Percentiles rank a stretch among this genome's conserved stretches.
phyloP scores from a whole-genome alignment of 2,113 vertebrate genomes.

The Thomomys bottae region DNA sequence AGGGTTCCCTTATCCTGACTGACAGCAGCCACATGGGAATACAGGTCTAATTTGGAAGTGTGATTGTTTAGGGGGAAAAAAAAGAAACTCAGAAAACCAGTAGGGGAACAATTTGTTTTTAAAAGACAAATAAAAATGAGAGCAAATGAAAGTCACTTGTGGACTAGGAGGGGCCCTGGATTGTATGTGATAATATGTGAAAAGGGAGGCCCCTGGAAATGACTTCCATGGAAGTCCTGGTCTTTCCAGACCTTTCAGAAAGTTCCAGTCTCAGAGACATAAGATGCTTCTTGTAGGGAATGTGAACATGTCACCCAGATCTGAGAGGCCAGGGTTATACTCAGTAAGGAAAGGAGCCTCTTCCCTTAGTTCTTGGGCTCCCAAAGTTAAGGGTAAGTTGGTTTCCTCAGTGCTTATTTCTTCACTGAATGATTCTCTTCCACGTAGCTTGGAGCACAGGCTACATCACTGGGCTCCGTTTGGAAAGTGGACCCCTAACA shows the following conservation, averaged over 20 bases:
- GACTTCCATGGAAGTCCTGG: rapidly evolving
- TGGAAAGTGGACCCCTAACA: background rate
- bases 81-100: background rate
- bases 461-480: background rate
- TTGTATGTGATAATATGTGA: rapidly evolving
- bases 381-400: background rate
- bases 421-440: background rate
- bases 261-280: background rate
- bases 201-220: no score
- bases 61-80: background rate
- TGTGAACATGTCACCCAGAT: background rate
- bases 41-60: background rate
- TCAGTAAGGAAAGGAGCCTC: background rate
- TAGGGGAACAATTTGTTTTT: background rate
- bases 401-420: background rate
- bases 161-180: background rate
- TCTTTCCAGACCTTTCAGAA: background rate
- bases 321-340: background rate
- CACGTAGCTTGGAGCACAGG: background rate
- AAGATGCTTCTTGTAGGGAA: background rate
- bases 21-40: background rate
- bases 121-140: slow-evolving; percentile 8
- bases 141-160: slow-evolving; percentile 21
- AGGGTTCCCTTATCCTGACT: background rate
- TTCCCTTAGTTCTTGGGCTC: background rate